Evolutionary conservation across 2,888 invertebrate genomes (phyloP).

Genomic region (Lycia hirtaria): DNA sequence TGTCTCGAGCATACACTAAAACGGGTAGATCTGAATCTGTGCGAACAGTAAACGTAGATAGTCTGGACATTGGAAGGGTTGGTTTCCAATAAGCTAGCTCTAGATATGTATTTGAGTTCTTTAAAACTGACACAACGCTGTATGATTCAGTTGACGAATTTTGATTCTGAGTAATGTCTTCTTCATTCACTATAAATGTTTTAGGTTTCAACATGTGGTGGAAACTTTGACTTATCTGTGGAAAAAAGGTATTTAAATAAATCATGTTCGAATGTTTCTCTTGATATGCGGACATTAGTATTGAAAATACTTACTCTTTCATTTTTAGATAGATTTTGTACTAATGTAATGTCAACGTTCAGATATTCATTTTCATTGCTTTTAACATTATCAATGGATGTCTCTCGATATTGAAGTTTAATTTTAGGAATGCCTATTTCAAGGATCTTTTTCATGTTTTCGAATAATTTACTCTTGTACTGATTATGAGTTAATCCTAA

Average conservation of each 20-base stretch:
- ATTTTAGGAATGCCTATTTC: slow-evolving; percentile 20
- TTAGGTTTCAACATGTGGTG: neutral
- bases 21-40: slow-evolving; percentile 36
- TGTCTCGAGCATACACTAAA: slow-evolving; percentile 37
- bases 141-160: neutral
- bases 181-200: slow-evolving; percentile 11
- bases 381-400: neutral
- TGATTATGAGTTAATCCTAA: slow-evolving; percentile 34
- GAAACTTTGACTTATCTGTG: neutral
- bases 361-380: neutral
- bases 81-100: slow-evolving; percentile 9
- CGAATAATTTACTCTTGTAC: slow-evolving; percentile 26
- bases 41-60: neutral
- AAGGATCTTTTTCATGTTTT: slow-evolving; percentile 28
- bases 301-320: slow-evolving; percentile 34
- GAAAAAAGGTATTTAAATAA: too few species aligned
- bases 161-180: slow-evolving; percentile 3
- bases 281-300: neutral
- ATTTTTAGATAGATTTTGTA: slow-evolving; percentile 41
- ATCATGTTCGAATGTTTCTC: too few species aligned
- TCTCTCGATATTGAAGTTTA: slow-evolving; percentile 34
- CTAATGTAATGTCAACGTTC: slow-evolving; percentile 38
- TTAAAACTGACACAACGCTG: neutral
- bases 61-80: neutral
- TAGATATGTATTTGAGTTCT: neutral